Percentiles rank a stretch among this genome's conserved stretches.
These are phyloP conservation scores for Agrochola lota DNA, from an alignment of 2,888 invertebrate species.

Conservation along the genomic window DNA sequence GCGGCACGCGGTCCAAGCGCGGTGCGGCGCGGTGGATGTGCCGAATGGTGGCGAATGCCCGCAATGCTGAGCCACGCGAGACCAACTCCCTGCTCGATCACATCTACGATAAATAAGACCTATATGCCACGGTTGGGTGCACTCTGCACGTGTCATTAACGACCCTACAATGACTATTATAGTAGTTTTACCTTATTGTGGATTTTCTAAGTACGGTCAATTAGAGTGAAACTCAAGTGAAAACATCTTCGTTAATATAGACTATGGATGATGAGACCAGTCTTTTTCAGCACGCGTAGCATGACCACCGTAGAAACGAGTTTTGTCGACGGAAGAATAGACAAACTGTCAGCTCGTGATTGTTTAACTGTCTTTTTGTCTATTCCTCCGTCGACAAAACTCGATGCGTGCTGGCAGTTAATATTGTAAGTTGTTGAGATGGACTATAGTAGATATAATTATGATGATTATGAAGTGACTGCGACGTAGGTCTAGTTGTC, in stretches of 20 bases:
- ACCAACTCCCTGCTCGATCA: conserved; percentile 67
- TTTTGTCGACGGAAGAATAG: no score
- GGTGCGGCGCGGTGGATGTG: conserved; percentile 32
- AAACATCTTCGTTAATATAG: conserved; percentile 28
- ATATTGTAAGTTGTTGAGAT: neutral
- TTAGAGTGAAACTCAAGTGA: conserved; percentile 44
- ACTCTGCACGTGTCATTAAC: conserved; percentile 53
- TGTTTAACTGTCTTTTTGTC: no score
- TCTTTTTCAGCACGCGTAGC: neutral
- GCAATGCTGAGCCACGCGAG: conserved; percentile 84
- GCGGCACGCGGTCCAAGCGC: neutral
- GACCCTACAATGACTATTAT: conserved; percentile 27
- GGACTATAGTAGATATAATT: neutral
- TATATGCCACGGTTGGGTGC: conserved; percentile 45
- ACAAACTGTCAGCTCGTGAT: no score
- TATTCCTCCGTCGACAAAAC: no score
- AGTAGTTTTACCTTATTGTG: conserved; percentile 35
- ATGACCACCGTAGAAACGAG: no score
- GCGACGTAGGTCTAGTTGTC: neutral
- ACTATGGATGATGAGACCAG: neutral
- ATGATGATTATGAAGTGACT: neutral
- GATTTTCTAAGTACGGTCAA: conserved; percentile 40
- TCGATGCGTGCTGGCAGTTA: neutral
- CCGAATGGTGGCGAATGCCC: conserved; percentile 73
- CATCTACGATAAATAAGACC: conserved; percentile 52